Conservation (phyloP, 2,113 vertebrate genomes). For the Acrocephalus kingi region DNA sequence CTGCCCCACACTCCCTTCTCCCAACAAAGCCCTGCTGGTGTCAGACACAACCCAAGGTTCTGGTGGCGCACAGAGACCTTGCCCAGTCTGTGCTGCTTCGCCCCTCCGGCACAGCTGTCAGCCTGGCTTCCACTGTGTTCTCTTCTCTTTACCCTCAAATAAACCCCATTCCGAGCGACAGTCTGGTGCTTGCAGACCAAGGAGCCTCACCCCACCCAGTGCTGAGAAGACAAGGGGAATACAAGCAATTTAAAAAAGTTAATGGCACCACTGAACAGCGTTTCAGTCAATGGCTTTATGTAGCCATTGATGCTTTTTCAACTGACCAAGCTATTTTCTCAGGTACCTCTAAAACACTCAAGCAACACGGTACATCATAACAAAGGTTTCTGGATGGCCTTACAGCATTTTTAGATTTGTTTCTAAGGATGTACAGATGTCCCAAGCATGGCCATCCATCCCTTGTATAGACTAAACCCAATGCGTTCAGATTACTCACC, state of each 20-base stretch:
- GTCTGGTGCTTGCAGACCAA: neutral
- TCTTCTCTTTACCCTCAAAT: neutral
- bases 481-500: neutral
- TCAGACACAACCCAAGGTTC: neutral
- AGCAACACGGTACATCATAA: neutral
- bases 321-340: neutral
- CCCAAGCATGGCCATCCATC: neutral
- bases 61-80: neutral
- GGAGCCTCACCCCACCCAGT: neutral
- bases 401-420: neutral
- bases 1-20: neutral
- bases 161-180: neutral
- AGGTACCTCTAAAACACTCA: neutral
- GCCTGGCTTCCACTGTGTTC: neutral
- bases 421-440: neutral
- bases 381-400: neutral
- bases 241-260: neutral
- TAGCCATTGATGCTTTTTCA: neutral
- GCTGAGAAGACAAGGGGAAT: neutral
- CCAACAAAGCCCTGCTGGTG: neutral
- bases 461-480: accelerated
- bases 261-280: accelerated
- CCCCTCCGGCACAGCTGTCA: neutral
- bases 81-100: neutral
- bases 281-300: neutral